Percentiles rank a stretch among this genome's conserved stretches.
These are phyloP conservation scores for Orbicella faveolata DNA, from an alignment of 64 coral and sea anemone genomes.

Conservation along the genomic window DNA sequence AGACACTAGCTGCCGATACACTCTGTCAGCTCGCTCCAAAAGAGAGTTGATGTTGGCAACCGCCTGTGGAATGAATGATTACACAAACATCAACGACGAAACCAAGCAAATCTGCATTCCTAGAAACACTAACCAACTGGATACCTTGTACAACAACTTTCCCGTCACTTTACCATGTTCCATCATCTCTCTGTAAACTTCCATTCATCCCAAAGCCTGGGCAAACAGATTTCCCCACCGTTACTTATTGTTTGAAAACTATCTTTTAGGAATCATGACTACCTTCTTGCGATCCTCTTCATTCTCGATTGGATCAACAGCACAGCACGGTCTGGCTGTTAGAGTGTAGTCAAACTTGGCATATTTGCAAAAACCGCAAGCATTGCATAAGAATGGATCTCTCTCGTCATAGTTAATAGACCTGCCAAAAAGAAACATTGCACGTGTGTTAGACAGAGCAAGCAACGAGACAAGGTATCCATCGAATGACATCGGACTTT, in stretches of 20 bases:
- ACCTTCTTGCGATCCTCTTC: constrained; percentile 99
- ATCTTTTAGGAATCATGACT: neutral
- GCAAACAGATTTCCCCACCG: too few species aligned
- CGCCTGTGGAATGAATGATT: constrained; percentile 46
- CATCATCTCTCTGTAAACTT: too few species aligned
- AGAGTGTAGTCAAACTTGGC: constrained; percentile 99
- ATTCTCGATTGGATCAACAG: constrained; percentile 98
- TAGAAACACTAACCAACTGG: too few species aligned
- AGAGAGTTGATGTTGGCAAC: constrained; percentile 91
- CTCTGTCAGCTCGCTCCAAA: constrained; percentile 91
- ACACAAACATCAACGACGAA: neutral
- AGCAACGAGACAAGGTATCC: too few species aligned
- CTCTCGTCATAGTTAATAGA: constrained; percentile 99
- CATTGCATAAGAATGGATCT: constrained; percentile 97
- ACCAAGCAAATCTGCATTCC: too few species aligned
- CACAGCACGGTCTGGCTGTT: constrained; percentile 96
- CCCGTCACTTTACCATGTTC: too few species aligned
- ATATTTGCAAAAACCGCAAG: constrained; percentile 99
- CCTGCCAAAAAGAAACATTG: constrained; percentile 22
- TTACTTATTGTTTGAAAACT: too few species aligned
- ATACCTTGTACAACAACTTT: too few species aligned
- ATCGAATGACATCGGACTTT: too few species aligned
- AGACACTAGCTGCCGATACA: constrained; percentile 90
- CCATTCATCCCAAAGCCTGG: too few species aligned
- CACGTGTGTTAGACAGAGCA: neutral